A percentile compares a stretch with the other conserved stretches of the same genome.
Evolutionary conservation across 2,113 vertebrate species (phyloP).

Genomic region (Illadopsis cleaveri): DNA sequence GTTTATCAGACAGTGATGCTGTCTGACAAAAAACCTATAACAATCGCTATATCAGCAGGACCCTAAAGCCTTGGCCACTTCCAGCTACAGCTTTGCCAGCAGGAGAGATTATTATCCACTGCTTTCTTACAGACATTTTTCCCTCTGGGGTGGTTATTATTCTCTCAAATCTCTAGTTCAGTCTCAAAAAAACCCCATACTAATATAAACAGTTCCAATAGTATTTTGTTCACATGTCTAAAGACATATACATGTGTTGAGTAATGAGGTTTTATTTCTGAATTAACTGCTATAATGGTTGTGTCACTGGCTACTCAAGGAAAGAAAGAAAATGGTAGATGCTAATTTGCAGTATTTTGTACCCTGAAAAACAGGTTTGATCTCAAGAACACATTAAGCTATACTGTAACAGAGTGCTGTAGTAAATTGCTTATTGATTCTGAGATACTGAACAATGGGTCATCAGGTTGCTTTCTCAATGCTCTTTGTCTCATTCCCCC

Average conservation of each 20-base stretch:
- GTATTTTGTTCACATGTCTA: background rate
- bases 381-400: background rate
- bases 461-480: background rate
- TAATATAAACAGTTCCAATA: background rate
- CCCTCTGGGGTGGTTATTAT: background rate
- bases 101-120: background rate
- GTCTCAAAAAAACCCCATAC: background rate
- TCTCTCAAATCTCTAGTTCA: background rate
- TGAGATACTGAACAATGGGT: background rate
- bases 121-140: background rate
- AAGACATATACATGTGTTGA: background rate
- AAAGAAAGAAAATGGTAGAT: background rate
- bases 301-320: background rate
- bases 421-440: constrained; percentile 29
- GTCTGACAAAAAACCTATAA: background rate
- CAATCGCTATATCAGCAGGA: background rate
- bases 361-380: background rate
- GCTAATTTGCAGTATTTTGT: background rate
- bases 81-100: background rate
- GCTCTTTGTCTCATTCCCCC: background rate
- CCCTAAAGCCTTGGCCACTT: background rate
- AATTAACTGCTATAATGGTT: background rate
- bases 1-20: background rate
- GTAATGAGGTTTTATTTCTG: background rate
- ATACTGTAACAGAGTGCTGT: background rate